Base-by-base conservation (phyloP, 2,888 invertebrate species). In the Drosophila meridiana region DNA sequence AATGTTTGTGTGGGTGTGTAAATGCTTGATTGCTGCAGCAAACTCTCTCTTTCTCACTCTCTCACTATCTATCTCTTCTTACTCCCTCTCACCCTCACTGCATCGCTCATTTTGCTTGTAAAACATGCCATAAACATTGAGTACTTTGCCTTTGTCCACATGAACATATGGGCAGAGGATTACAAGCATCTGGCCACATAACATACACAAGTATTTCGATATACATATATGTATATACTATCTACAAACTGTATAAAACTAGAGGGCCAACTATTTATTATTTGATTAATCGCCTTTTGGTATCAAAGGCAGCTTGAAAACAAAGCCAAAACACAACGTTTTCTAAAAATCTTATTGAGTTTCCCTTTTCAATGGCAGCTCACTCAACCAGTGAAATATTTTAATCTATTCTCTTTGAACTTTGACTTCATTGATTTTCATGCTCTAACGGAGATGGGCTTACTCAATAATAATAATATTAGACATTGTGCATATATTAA, bases 41-140 rank as follows among this genome's bases (percentile, higher is more conserved):
- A 45, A 13, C 50, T 40, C 34, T 36, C 36, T 3, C 43, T 20
- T 11, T 3, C 26, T 2, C 13, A 2, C 45, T 26, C 9, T 26
- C 26, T 2, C 5, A 0, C 20, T 20, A 9, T 43, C 9, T 26
- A 11, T 45, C 5, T 2, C 45, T 11, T 3, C 26, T 7, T 8
- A n/a, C 36, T 40, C 14, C 1, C 13, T 4, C 11, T 38, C 13
- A 4, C 14, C 7, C n/a, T 0, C 45, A 1, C 40, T 9, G 34
- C 34, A 5, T 43, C 11, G 28, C 32, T 6, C 28, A 11, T 69
- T 84, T 70, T 57, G 62, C 74, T 82, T 73, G 82, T 82, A 76
- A 74, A 82, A 80, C 82, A 78, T 76, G 80, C 82, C 80, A 80
- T 87, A 81, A 85, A 78, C 69, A 77, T 70, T 58, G 57, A 61